phyloP scores from a whole-genome alignment of 2,888 invertebrate species.

The Pharmacophagus antenor region DNA sequence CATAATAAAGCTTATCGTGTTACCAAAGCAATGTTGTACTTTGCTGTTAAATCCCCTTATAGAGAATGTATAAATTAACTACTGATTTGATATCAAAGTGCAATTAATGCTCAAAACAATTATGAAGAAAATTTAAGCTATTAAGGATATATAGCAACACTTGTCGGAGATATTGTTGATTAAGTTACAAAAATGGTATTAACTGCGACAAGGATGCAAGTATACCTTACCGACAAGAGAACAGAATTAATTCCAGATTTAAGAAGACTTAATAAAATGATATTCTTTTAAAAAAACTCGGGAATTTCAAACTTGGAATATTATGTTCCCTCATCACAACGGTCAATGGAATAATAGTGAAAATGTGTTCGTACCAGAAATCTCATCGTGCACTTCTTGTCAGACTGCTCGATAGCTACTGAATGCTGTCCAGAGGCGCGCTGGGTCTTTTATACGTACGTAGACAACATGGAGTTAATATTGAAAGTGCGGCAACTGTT shows the following conservation, averaged over 20 bases:
- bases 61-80: no score
- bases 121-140: no score
- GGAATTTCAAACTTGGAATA: slow-evolving; percentile 7
- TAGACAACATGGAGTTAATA: slow-evolving; percentile 45
- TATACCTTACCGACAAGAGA: slow-evolving; percentile 1
- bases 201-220: slow-evolving; percentile 1
- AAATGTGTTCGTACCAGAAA: slow-evolving; percentile 65
- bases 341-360: slow-evolving; percentile 36
- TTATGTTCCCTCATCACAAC: slow-evolving; percentile 34
- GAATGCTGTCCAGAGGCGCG: slow-evolving; percentile 55
- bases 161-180: background rate
- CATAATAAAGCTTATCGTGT: background rate
- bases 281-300: background rate
- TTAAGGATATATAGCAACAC: no score
- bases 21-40: no score
- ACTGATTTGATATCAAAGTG: no score
- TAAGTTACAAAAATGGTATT: background rate
- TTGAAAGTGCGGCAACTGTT: slow-evolving; percentile 60
- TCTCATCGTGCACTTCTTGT: slow-evolving; percentile 78
- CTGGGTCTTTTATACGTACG: slow-evolving; percentile 64
- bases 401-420: slow-evolving; percentile 78
- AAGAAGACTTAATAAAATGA: background rate
- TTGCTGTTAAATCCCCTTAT: no score
- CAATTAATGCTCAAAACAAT: no score
- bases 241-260: background rate